Evolutionary conservation across 2,113 vertebrate species (phyloP).

Genomic region (Antechinus flavipes): DNA sequence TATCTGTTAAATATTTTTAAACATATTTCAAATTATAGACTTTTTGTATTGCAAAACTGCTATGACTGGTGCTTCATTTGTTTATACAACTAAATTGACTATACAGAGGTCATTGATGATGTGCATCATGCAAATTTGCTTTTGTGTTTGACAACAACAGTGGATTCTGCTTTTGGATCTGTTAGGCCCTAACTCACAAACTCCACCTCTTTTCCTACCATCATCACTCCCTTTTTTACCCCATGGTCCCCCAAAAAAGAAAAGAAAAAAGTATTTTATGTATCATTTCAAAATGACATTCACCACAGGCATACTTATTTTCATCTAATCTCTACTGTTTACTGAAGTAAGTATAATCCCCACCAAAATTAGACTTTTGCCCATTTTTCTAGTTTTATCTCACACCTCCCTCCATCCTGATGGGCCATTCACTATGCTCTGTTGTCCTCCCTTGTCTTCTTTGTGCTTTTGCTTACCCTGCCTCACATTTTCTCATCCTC

Average conservation of each 20-base stretch:
- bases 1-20: slow-evolving; percentile 41
- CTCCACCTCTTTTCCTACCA: background rate
- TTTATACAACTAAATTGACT: background rate
- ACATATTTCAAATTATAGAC: slow-evolving; percentile 27
- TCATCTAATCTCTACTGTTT: background rate
- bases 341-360: background rate
- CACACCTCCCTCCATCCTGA: background rate
- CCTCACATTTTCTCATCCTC: background rate
- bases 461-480: background rate
- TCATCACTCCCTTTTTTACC: background rate
- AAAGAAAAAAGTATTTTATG: background rate
- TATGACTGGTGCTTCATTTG: background rate
- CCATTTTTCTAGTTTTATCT: background rate
- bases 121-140: background rate
- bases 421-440: background rate
- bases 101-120: background rate
- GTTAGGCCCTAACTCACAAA: slow-evolving; percentile 4
- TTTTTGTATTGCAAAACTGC: slow-evolving; percentile 20
- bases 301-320: background rate
- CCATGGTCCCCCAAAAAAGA: background rate
- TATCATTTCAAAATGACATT: slow-evolving; percentile 39
- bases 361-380: background rate
- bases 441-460: background rate
- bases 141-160: slow-evolving; percentile 6
- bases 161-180: slow-evolving; percentile 25